Evolutionary conservation across 2,113 vertebrate genomes (phyloP), one percentile per base, ranked within the genome.

Genomic region (Rhinopithecus roxellana): DNA sequence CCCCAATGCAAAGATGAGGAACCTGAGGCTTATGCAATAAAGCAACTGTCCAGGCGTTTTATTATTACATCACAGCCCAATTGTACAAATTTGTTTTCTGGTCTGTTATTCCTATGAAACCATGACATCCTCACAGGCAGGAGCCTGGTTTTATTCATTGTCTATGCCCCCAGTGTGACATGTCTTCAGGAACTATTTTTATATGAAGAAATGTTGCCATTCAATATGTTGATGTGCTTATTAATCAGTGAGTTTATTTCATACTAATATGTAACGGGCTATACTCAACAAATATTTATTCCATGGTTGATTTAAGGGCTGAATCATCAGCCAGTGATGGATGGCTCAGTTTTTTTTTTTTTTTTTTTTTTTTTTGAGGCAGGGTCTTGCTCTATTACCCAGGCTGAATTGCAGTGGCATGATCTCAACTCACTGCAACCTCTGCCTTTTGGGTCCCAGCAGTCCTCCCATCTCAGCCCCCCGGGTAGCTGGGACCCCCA

Each of bases 181-280:
- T 55, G 38, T 75, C 69, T 22, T 89, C 67, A 74, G 87, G 40
- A 93, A 67, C 45, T 97, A 48, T 72, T 85, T 67, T 84, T 70
- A 50, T 50, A 79, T 59, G 67, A 81, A 52, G 38, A 77, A 40
- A 81, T 59, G 35, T 89, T 89, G 74, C 43, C n/a, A 77, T 77
- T 80, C 30, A 81, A 38, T 80, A 77, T 45, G 59, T 74, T 90
- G 89, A 84, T 93, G 67, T 88, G 52, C 77, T 75, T 95, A 91
- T 70, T 84, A 55, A 89, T 81, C 35, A 45, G n/a, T 75, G 64
- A 81, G 90, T 90, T 84, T 82, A 70, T 35, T 97, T 93, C 93
- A 75, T 69, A 92, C 2, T 75, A 50, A 81, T 88, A 30, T 43
- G 64, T 70, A 59, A 89, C 50, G 22, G 59, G 32, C 10, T 57